Conservation (phyloP, 2,113 vertebrate genomes). For the Arothron firmamentum region DNA sequence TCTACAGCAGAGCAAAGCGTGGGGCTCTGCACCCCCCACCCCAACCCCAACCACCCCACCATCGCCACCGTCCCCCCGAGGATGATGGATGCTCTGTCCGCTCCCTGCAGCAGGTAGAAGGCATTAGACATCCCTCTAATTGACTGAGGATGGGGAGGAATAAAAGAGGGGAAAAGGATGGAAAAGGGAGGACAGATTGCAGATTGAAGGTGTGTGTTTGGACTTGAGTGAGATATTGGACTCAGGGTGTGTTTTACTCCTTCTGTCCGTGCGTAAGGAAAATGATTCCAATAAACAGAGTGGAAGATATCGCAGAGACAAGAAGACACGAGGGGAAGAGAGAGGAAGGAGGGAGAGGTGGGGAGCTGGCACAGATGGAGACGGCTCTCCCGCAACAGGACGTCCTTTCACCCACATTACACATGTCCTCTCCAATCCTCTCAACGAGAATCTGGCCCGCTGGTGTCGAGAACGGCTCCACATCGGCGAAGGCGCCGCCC, state of each 20-base stretch:
- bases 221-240: slow-evolving; percentile 45
- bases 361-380: slow-evolving; percentile 55
- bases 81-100: slow-evolving; percentile 71
- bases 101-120: slow-evolving; percentile 62
- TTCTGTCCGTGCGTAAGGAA: neutral
- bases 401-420: slow-evolving; percentile 73
- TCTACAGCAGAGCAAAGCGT: slow-evolving; percentile 52
- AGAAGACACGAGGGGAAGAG: slow-evolving; percentile 17
- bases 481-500: slow-evolving; percentile 22
- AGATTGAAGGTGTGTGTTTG: slow-evolving; percentile 45
- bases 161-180: slow-evolving; percentile 14
- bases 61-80: slow-evolving; percentile 39
- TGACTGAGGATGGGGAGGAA: slow-evolving; percentile 69
- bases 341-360: slow-evolving; percentile 29
- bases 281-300: slow-evolving; percentile 18
- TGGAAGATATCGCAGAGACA: slow-evolving; percentile 25
- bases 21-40: slow-evolving; percentile 29
- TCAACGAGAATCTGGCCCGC: slow-evolving; percentile 39
- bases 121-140: slow-evolving; percentile 75
- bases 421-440: slow-evolving; percentile 67
- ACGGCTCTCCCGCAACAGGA: slow-evolving; percentile 65
- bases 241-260: slow-evolving; percentile 36
- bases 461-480: slow-evolving; percentile 35
- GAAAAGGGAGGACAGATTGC: slow-evolving; percentile 46
- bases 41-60: slow-evolving; percentile 45